Percentiles rank a stretch among this genome's conserved stretches.
Conservation (phyloP, 2,797 vertebrate species). For the Micrastur ruficollis region DNA sequence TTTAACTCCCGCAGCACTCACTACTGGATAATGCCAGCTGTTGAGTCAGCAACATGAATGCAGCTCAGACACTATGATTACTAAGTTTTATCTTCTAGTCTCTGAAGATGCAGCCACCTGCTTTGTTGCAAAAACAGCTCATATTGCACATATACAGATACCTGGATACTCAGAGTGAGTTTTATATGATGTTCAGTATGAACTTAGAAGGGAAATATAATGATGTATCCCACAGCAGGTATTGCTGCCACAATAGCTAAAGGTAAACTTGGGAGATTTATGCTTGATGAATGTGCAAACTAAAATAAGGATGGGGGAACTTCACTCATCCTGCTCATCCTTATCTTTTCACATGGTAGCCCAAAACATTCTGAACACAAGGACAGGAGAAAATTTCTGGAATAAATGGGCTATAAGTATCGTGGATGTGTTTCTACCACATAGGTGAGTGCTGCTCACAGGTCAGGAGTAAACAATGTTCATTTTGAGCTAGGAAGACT, state of each 20-base stretch:
- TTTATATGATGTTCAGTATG: background rate
- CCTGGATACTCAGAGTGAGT: background rate
- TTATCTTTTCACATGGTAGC: background rate
- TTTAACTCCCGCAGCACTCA: slow-evolving; percentile 43
- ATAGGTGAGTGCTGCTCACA: background rate
- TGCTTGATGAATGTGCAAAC: background rate
- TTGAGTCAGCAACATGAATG: slow-evolving; percentile 59
- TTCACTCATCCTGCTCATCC: background rate
- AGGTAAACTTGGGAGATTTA: background rate
- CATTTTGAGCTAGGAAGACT: background rate
- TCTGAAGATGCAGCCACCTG: slow-evolving; percentile 46
- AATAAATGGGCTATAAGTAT: background rate
- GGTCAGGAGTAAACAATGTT: background rate
- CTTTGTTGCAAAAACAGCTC: slow-evolving; percentile 53
- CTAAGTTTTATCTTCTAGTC: slow-evolving; percentile 49
- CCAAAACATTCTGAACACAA: background rate
- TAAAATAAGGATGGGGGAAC: background rate
- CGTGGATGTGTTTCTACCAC: background rate
- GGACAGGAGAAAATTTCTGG: background rate
- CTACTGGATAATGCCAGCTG: slow-evolving; percentile 12
- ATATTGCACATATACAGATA: slow-evolving; percentile 17
- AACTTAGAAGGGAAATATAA: background rate
- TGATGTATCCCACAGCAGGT: background rate
- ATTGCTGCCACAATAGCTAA: background rate
- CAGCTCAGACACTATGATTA: slow-evolving; percentile 42